Base-by-base conservation (phyloP, 64 coral and sea anemone genomes). In the Stichodactyla mertensii region DNA sequence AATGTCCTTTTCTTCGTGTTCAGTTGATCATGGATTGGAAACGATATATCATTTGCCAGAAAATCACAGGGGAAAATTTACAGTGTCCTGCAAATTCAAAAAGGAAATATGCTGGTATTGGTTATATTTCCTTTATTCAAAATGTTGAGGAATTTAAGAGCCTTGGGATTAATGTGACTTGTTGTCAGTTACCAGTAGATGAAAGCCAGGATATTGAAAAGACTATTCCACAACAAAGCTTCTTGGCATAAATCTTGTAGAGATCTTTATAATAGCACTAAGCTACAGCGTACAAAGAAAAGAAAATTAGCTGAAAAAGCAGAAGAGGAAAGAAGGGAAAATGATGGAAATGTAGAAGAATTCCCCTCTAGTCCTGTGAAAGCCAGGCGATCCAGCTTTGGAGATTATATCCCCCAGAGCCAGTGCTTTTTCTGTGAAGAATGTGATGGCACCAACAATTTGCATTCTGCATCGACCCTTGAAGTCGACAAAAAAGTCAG, bases 1-100 rank as follows among this genome's bases (percentile, higher is more conserved):
- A 13, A 77, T 27, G 31, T 36, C 31, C 31, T 36, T 36, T 36
- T 36, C 31, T 64, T 19, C 83, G 56, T 4, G 82, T 14, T 56
- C 13, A 57, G 0, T 57, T 57, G 56, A 85, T 53, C 22, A 94
- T 90, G 88, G 86, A 94, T 54, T 94, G 92, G 85, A 78, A 90
- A 5, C 51, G 26, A 54, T 87, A 88, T 55, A 84, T 94, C 16
- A 94, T 94, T 79, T 90, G 86, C 58, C 92, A 94, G 57, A 91
- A 83, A 77, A 81, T 20, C 6, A 94, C 52, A 5, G 26, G 52
- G 1, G 93, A 94, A 51, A 45, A 31, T 45, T 45, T 45, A 45
- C 36, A 45, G 36, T 45, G 36, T 45, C 36, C 36, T 45, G 36
- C 88, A 81, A 88, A 79, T 16, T 94, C 88, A 8, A 90, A 91